Base-by-base conservation (phyloP, 2,797 vertebrate genomes). In the Paguma larvata region DNA sequence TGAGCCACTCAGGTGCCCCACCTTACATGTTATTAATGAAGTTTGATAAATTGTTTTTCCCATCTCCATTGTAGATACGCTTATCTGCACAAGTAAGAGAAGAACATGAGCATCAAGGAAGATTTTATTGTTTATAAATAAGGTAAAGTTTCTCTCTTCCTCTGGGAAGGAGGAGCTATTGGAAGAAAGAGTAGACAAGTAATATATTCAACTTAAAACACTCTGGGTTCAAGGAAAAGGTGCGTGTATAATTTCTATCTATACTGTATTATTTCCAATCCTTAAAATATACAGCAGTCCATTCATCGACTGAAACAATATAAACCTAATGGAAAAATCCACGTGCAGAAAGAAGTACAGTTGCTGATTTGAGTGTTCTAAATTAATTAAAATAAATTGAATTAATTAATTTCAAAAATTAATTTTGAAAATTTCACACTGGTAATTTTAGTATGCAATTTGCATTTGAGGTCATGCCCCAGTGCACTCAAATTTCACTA, bases 401-500 rank as follows among this genome's bases (percentile, higher is more conserved):
- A 75, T 75, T 46, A 30, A 46, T 75, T 30, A 18, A 77, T 77
- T 32, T 48, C 15, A 77, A 48, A 77, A 77, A 77, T 30, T 77
- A 77, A 77, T 48, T 77, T 77, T 48, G 70, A 32, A 48, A 77
- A 25, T 41, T 53, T 95, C 51, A 95, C n/a, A 30, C 27, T 84
- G 82, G 89, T 63, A 63, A 23, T 92, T 65, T 90, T 67, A 73
- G 38, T 63, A 48, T 83, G 44, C 18, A 83, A 8, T 85, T 95
- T 92, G 86, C 77, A 53, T 85, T 38, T 86, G 75, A n/a, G 70
- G 72, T 95, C 93, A 95, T 56, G 68, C 68, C 38, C 38, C 48
- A 59, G 18, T 73, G 53, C 83, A 80, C 90, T 90, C 82, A 91
- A 1, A 83, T 95, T 94, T 97, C 38, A 46, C 2, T 56, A 41